Evolutionary conservation across 2,113 vertebrate genomes (phyloP).

Genomic region (Coregonus clupeaformis): DNA sequence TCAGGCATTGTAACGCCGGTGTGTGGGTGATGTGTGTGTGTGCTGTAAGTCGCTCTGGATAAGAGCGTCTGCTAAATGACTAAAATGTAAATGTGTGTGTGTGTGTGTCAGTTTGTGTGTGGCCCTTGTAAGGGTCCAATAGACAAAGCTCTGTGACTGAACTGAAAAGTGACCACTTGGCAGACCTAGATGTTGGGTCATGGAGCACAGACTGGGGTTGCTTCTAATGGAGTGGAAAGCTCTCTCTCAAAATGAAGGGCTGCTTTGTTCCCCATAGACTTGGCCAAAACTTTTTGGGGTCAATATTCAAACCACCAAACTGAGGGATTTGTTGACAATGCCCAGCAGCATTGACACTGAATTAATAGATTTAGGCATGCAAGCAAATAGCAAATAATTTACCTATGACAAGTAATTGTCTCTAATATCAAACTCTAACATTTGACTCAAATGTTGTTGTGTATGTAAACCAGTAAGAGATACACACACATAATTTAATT

Average conservation of each 20-base stretch:
- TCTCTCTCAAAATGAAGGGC: conserved; percentile 30
- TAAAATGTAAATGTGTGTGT: too few relatives aligned
- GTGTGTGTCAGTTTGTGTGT: not conserved
- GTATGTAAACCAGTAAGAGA: not conserved
- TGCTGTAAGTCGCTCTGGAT: too few relatives aligned
- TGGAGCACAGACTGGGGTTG: conserved; percentile 29
- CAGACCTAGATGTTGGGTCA: conserved; percentile 16
- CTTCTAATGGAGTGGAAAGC: conserved; percentile 33
- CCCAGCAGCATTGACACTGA: not conserved
- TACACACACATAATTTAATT: not conserved
- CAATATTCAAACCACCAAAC: conserved; percentile 14
- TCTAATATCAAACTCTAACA: not conserved
- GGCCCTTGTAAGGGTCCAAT: not conserved
- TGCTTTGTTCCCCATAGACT: conserved; percentile 11
- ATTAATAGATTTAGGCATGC: conserved; percentile 5
- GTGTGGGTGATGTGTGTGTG: too few relatives aligned
- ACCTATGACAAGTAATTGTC: not conserved
- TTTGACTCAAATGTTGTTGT: not conserved
- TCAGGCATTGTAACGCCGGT: too few relatives aligned
- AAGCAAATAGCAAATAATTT: not conserved
- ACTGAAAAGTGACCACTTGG: conserved; percentile 20
- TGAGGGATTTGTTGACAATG: conserved; percentile 12
- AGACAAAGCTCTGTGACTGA: conserved; percentile 10
- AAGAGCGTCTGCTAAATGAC: too few relatives aligned
- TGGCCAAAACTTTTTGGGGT: conserved; percentile 30